Percentiles rank a stretch among this genome's conserved stretches.
Conservation (phyloP, 1,140 invertebrate genomes). For the Arion vulgaris region DNA sequence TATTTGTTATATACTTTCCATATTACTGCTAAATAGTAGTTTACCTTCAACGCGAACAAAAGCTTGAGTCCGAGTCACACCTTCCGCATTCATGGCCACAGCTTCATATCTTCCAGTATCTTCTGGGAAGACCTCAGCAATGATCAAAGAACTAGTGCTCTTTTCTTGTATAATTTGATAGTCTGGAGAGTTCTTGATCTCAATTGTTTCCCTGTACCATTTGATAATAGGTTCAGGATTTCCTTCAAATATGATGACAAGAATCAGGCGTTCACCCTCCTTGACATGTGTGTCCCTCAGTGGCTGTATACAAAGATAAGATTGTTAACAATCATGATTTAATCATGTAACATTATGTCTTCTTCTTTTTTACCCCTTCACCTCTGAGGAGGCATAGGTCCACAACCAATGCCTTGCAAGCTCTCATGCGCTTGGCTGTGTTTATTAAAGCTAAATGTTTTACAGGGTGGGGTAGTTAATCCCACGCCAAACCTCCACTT, state of each 20-base stretch:
- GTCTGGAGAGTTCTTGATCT: constrained; percentile 66
- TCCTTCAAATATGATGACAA: constrained; percentile 84
- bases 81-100: constrained; percentile 89
- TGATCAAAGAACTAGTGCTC: constrained; percentile 80
- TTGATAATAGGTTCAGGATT: constrained; percentile 81
- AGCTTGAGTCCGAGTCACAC: constrained; percentile 77
- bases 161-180: constrained; percentile 65
- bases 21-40: background rate
- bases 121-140: constrained; percentile 95
- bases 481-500: too few species aligned
- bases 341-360: too few species aligned
- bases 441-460: too few species aligned
- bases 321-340: too few species aligned
- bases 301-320: constrained; percentile 5
- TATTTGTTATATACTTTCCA: too few species aligned
- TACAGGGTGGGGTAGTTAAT: too few species aligned
- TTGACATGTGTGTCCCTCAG: constrained; percentile 74
- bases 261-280: constrained; percentile 80
- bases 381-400: too few species aligned
- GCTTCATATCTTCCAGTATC: constrained; percentile 96
- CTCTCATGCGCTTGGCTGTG: too few species aligned
- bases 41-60: constrained; percentile 66
- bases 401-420: too few species aligned
- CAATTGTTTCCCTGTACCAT: constrained; percentile 82
- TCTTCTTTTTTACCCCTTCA: too few species aligned